These are phyloP conservation scores for Drosophila colorata DNA, from an alignment of 2,888 invertebrate genomes.

Conservation along the genomic window DNA sequence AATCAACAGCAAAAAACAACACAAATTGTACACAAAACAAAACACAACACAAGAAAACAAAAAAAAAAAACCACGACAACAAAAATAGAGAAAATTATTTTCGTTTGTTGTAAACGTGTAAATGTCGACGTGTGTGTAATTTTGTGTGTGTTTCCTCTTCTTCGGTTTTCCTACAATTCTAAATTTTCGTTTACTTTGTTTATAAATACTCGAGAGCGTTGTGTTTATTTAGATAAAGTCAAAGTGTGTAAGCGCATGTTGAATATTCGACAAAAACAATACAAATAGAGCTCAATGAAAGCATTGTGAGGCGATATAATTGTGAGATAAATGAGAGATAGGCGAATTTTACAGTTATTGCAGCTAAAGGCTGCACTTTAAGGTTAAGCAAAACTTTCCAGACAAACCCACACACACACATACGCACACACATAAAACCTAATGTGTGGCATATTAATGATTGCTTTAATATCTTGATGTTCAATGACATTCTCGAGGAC, in stretches of 20 bases:
- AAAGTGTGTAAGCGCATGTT: constrained; percentile 68
- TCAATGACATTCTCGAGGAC: constrained; percentile 68
- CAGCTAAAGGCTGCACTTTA: constrained; percentile 12
- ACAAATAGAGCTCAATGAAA: constrained; percentile 22
- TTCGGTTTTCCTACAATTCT: constrained; percentile 30
- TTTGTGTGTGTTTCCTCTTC: constrained; percentile 22
- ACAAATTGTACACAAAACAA: constrained; percentile 62
- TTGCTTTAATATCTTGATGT: constrained; percentile 69
- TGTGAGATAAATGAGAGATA: neutral
- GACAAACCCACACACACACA: constrained; percentile 10
- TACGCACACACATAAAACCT: constrained; percentile 7
- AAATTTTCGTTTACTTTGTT: constrained; percentile 47
- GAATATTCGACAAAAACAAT: constrained; percentile 25
- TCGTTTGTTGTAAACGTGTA: constrained; percentile 51
- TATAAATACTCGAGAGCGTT: constrained; percentile 58
- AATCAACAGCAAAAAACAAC: constrained; percentile 20
- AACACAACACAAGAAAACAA: constrained; percentile 47
- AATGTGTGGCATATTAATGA: constrained; percentile 51
- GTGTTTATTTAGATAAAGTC: constrained; percentile 70
- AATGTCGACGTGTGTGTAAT: constrained; percentile 22
- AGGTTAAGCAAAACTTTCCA: constrained; percentile 30
- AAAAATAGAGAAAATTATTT: constrained; percentile 66
- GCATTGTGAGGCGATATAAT: constrained; percentile 4
- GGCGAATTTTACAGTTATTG: constrained; percentile 16
- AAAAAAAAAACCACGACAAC: constrained; percentile 34